Evolutionary conservation across 2,888 invertebrate species (phyloP), one percentile per base, ranked within the genome.

Genomic region (Trichopoda pennipes): DNA sequence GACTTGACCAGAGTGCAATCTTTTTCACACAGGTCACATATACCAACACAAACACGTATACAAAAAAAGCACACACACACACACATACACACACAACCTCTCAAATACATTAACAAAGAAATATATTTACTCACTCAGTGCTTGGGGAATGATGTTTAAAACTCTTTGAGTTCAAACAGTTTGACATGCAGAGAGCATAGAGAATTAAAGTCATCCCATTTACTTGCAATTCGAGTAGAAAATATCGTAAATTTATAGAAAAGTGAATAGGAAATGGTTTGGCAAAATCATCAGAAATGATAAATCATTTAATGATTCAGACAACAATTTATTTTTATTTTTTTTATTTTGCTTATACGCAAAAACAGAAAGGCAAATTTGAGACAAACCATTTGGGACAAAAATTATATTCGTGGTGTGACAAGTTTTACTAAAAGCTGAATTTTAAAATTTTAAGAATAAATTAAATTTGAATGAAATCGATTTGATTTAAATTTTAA

Each of bases 191-290:
- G 21, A 61, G 61, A 75, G 55, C 47, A 63, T 55, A 55, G 60
- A 47, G 75, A 82, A 16, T 72, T 56, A 75, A 61, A 79, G 60
- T 80, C 68, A 56, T 68, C 61, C 73, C 6, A 70, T 63, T 77
- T 63, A 38, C 23, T 55, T 44, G 58, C 70, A 70, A 47, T 79
- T 82, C 79, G 72, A 68, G 82, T 79, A 72, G 78, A 82, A 82
- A 82, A 72, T 77, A 64, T 82, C 51, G 82, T 79, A 79, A 82
- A 75, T 79, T 79, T 60, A 68, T 56, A 42, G n/a, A 76, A 81
- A 79, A 79, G 72, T 72, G 49, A 76, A 76, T 58, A 79, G 61
- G 68, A 79, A 74, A 64, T 78, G 69, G 51, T 76, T 76, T 63
- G 49, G 72, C 81, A 61, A 68, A 47, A 58, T 21, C 60, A 77